These are phyloP conservation scores for Gymnodraco acuticeps DNA, from an alignment of 2,797 vertebrate species.

Conservation along the genomic window DNA sequence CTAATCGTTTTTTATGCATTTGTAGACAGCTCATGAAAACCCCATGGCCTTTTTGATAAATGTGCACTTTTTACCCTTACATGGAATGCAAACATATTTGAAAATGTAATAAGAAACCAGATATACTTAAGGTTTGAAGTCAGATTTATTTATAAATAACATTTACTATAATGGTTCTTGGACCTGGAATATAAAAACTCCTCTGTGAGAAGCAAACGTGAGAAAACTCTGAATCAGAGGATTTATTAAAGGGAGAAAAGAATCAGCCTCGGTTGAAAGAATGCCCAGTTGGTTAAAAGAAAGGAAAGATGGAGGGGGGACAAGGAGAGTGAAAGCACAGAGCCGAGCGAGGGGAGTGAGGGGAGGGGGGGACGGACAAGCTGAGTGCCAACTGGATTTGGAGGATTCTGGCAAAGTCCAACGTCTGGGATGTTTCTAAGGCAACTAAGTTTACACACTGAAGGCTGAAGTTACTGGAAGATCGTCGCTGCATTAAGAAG, in stretches of 20 bases:
- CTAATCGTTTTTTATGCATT: slow-evolving; percentile 78
- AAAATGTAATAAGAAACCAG: slow-evolving; percentile 56
- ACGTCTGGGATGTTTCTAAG: slow-evolving; percentile 63
- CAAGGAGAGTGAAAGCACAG: slow-evolving; percentile 36
- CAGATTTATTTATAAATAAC: slow-evolving; percentile 65
- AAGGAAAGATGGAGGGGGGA: slow-evolving; percentile 28
- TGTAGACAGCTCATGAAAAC: slow-evolving; percentile 73
- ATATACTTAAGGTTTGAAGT: slow-evolving; percentile 62
- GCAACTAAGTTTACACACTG: slow-evolving; percentile 50
- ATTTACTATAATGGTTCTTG: slow-evolving; percentile 54
- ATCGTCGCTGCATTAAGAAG: slow-evolving; percentile 18
- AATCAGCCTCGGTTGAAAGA: slow-evolving; percentile 47
- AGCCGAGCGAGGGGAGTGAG: slow-evolving; percentile 22
- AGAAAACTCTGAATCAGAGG: slow-evolving; percentile 56
- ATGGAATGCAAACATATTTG: slow-evolving; percentile 71
- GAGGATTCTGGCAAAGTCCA: slow-evolving; percentile 69
- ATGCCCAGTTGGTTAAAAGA: slow-evolving; percentile 31
- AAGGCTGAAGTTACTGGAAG: slow-evolving; percentile 43
- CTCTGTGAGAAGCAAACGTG: slow-evolving; percentile 54
- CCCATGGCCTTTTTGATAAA: slow-evolving; percentile 82
- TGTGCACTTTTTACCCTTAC: slow-evolving; percentile 78
- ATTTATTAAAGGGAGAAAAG: slow-evolving; percentile 48
- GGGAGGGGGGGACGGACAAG: not conserved
- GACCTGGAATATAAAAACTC: slow-evolving; percentile 60
- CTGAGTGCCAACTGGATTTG: slow-evolving; percentile 48